These are phyloP conservation scores for Zaprionus gabonicus DNA, from an alignment of 1,140 invertebrate species.

Conservation along the genomic window DNA sequence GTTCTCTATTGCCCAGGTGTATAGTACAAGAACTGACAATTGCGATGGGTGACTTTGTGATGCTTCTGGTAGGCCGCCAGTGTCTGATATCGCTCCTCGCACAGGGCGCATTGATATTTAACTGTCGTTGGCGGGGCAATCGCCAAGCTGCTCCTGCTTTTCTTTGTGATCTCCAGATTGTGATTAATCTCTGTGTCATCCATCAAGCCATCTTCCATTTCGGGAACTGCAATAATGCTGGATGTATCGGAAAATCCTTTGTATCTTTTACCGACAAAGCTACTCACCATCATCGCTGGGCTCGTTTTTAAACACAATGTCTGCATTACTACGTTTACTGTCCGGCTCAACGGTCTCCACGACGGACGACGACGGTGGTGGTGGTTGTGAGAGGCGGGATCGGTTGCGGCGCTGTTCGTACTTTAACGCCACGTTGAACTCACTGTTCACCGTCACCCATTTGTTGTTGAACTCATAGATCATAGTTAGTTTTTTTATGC, in stretches of 20 bases:
- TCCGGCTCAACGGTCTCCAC: conserved; percentile 6
- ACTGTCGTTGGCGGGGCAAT: background rate
- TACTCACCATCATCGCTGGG: conserved; percentile 19
- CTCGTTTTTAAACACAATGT: conserved; percentile 36
- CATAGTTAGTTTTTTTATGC: conserved; percentile 56
- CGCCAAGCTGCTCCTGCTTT: background rate
- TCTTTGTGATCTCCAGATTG: background rate
- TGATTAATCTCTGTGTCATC: background rate
- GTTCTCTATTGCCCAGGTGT: conserved; percentile 10
- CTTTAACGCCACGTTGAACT: conserved; percentile 67
- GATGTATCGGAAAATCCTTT: background rate
- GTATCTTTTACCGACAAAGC: background rate
- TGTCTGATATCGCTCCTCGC: conserved; percentile 21
- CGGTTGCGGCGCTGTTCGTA: conserved; percentile 61
- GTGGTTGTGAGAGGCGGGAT: background rate
- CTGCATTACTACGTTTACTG: background rate
- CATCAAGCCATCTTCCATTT: conserved; percentile 10
- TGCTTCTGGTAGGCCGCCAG: conserved; percentile 30
- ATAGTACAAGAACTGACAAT: conserved; percentile 18
- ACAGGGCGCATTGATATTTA: conserved; percentile 28
- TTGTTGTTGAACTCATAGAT: conserved; percentile 60
- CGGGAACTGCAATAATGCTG: background rate
- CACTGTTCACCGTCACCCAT: conserved; percentile 53
- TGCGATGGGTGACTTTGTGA: conserved; percentile 32
- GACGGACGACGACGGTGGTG: background rate